phyloP scores from a whole-genome alignment of 2,113 vertebrate species.

The Pterocles orientalis region DNA sequence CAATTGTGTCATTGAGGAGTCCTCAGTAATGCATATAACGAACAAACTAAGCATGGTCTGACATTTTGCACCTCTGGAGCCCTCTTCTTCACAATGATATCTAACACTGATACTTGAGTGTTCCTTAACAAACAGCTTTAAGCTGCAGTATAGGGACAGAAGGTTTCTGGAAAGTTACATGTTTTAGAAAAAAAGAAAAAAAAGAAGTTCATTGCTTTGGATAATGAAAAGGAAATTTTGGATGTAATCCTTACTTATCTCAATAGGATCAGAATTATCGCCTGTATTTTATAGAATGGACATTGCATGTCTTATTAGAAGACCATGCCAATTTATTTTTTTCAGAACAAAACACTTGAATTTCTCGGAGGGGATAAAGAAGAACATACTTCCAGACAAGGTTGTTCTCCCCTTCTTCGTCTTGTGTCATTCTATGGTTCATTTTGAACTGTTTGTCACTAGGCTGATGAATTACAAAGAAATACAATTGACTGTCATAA shows the following conservation, averaged over 20 bases:
- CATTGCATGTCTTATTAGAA: not conserved
- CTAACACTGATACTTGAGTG: not conserved
- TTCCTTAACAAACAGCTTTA: not conserved
- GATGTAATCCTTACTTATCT: not conserved
- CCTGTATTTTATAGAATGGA: not conserved
- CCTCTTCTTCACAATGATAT: not conserved
- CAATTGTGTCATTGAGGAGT: not conserved
- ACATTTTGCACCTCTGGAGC: not conserved
- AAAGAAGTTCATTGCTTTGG: not conserved
- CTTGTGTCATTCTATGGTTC: not conserved
- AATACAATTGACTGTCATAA: not conserved
- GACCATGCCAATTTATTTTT: not conserved
- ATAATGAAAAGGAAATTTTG: not conserved
- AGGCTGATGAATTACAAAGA: not conserved
- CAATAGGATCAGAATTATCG: not conserved
- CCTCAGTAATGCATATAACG: not conserved
- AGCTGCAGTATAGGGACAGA: rapidly evolving
- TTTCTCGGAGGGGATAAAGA: not conserved
- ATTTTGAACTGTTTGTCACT: not conserved
- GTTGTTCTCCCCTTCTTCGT: not conserved
- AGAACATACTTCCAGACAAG: not conserved
- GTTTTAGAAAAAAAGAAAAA: not conserved
- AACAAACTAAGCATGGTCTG: not conserved
- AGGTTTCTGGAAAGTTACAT: not conserved
- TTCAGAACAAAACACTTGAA: not conserved